These are phyloP conservation scores for Tachysurus fulvidraco DNA, from an alignment of 2,113 vertebrate species.

Conservation along the genomic window DNA sequence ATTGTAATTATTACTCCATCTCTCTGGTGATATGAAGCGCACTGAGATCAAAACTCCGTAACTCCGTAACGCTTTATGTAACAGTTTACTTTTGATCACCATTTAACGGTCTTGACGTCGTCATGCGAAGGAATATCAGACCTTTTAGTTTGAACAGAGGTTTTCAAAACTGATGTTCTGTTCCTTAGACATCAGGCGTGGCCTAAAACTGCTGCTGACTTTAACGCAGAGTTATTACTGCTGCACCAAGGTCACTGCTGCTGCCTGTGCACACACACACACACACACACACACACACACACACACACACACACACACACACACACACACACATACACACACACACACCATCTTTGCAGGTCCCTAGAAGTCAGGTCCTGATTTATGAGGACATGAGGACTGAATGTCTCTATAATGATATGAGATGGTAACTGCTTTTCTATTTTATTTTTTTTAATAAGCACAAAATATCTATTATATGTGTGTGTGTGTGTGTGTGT, in stretches of 20 bases:
- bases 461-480: too few species aligned
- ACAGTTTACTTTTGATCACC: not conserved
- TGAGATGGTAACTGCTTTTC: not conserved
- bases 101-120: not conserved
- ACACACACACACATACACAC: not conserved
- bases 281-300: not conserved
- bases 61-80: not conserved
- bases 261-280: not conserved
- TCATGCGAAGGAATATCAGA: not conserved
- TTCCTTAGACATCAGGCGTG: not conserved
- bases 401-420: not conserved
- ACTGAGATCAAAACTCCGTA: too few species aligned
- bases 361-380: not conserved
- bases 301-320: not conserved
- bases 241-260: slow-evolving; percentile 21
- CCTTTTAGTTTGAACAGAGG: not conserved
- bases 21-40: too few species aligned
- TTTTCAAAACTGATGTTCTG: not conserved
- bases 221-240: not conserved
- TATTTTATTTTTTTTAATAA: too few species aligned
- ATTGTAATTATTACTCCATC: too few species aligned
- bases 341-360: not conserved
- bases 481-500: not conserved
- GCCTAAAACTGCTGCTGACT: not conserved
- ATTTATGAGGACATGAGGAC: not conserved